phyloP scores from a whole-genome alignment of 2,888 invertebrate genomes.

The Octonoba sinensis region DNA sequence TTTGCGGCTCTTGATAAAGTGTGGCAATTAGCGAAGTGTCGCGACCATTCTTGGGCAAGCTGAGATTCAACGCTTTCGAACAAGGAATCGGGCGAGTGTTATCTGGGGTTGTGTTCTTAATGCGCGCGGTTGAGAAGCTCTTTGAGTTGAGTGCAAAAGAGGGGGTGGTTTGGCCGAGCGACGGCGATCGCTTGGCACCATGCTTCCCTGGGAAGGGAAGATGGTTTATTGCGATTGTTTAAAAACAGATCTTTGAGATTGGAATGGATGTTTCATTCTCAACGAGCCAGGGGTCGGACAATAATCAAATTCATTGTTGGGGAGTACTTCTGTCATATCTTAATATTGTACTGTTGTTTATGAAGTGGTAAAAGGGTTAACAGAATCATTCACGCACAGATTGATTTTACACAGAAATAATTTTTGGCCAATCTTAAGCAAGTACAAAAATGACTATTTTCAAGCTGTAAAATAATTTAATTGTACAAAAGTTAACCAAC shows the following conservation, averaged over 20 bases:
- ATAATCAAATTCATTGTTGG: not conserved
- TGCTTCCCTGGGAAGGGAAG: slow-evolving; percentile 31
- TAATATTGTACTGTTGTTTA: not conserved
- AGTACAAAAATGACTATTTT: no score
- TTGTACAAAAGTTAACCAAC: no score
- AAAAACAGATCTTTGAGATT: no score
- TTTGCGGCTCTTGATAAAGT: slow-evolving; percentile 38
- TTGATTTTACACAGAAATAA: no score
- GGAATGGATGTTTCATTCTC: no score
- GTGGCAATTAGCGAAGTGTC: slow-evolving; percentile 46
- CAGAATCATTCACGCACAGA: no score
- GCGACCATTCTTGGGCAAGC: slow-evolving; percentile 6
- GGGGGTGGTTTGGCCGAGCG: slow-evolving; percentile 16
- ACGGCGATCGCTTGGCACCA: slow-evolving; percentile 47
- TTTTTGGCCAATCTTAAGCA: no score
- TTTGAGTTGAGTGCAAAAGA: slow-evolving; percentile 25
- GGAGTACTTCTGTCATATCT: not conserved
- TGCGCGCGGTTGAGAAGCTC: slow-evolving; percentile 13
- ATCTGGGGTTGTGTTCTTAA: slow-evolving; percentile 10
- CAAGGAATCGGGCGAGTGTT: not conserved
- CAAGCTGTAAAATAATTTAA: no score
- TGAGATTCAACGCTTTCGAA: slow-evolving; percentile 14
- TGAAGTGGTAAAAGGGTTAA: no score
- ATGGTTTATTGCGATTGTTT: slow-evolving; percentile 24
- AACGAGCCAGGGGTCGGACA: no score